Percentiles rank a stretch among this genome's conserved stretches.
These are phyloP conservation scores for Salvator merianae DNA, from an alignment of 2,113 vertebrate species.

Conservation along the genomic window DNA sequence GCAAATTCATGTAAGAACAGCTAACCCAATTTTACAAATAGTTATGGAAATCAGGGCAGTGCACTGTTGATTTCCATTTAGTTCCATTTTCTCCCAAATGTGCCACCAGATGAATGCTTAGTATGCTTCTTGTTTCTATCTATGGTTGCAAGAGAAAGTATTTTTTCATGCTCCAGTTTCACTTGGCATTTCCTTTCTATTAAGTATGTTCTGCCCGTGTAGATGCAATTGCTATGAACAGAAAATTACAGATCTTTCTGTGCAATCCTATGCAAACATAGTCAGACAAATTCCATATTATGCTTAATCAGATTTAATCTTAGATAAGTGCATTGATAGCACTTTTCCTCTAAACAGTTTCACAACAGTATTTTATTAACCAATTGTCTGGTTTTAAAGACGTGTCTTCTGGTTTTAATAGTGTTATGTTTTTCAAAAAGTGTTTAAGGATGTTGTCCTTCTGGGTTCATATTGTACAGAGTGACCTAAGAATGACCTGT, in stretches of 20 bases:
- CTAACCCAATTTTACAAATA: neutral
- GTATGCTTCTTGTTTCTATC: conserved; percentile 54
- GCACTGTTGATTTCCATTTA: conserved; percentile 22
- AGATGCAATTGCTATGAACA: conserved; percentile 61
- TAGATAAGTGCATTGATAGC: neutral
- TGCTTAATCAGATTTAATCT: neutral
- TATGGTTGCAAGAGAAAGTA: conserved; percentile 45
- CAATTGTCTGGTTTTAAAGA: conserved; percentile 52
- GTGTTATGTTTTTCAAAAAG: conserved; percentile 58
- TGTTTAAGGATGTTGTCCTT: conserved; percentile 60
- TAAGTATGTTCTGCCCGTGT: conserved; percentile 36
- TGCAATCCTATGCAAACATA: neutral
- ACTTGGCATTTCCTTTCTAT: conserved; percentile 58
- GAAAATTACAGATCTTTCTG: conserved; percentile 58
- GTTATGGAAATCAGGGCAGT: neutral
- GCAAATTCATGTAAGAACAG: neutral
- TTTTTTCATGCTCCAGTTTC: conserved; percentile 61
- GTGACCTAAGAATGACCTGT: conserved; percentile 75
- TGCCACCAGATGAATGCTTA: conserved; percentile 41
- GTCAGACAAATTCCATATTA: neutral
- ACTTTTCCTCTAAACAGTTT: conserved; percentile 40
- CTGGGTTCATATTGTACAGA: conserved; percentile 54
- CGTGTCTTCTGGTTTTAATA: conserved; percentile 59
- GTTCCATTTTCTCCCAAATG: conserved; percentile 30
- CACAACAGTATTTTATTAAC: conserved; percentile 60